Evolutionary conservation across 2,888 invertebrate species (phyloP), one percentile per base, ranked within the genome.

Genomic region (Plusia festucae): DNA sequence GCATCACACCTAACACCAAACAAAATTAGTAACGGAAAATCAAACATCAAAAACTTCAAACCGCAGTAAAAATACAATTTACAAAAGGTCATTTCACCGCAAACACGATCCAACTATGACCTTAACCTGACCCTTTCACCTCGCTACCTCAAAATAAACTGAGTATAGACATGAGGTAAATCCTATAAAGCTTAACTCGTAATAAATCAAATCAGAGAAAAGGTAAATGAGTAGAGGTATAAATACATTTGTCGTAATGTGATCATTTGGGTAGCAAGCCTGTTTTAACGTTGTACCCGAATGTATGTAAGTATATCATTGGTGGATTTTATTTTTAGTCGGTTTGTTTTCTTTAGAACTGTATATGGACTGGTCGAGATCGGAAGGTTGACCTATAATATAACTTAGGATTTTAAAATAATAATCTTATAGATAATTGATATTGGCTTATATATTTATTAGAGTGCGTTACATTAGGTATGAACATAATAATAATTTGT

Each of bases 171-270:
- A 44, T 6, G n/a, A 15, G 46, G n/a, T 20, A 53, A 70, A 64
- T 55, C 30, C 46, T 32, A 60, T 70, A 49, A 51, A 67, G 44
- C 59, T 34, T 57, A 73, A 60, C 49, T 51, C 30, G 18, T 61
- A 73, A 64, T 64, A 66, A 66, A 73, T 62, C 40, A 54, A 73
- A 65, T 78, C 60, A 40, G 2, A 18, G 53, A n/a, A 65, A 65
- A 65, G 57, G 59, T 74, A 73, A 60, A 73, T 57, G 13, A 34
- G 15, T 34, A 15, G 13, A 62, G 49, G 18, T 49, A 44, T 51
- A 52, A 44, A 15, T 60, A 51, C 44, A 74, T 65, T 60, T 2
- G 46, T 44, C 11, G 34, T 46, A 63, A 65, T 32, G 30, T 40
- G 53, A 75, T 72, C 54, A 56, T 62, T 60, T 44, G 22, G 7